Evolutionary conservation across 2,888 invertebrate genomes (phyloP).

Genomic region (Exocentrus adspersus): DNA sequence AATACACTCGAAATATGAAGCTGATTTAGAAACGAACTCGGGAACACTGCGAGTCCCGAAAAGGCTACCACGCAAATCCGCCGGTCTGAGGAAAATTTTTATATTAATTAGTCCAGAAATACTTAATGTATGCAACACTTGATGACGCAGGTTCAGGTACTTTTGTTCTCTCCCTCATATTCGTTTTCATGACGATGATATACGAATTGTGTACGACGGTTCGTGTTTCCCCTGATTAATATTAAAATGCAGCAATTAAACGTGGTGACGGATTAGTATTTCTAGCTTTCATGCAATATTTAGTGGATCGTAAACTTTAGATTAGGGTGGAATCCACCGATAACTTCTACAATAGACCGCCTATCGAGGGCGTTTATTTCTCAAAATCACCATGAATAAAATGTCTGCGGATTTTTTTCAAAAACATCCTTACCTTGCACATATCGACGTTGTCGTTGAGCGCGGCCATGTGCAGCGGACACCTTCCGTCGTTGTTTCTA

Average conservation of each 20-base stretch:
- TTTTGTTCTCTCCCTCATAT: neutral
- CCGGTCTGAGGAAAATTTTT: neutral
- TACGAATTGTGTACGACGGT: neutral
- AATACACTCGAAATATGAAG: too few species aligned
- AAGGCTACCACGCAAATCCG: neutral
- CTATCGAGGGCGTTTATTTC: too few species aligned
- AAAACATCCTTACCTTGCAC: constrained; percentile 76
- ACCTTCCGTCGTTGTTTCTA: constrained; percentile 92
- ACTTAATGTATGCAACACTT: constrained; percentile 6
- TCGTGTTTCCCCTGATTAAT: neutral
- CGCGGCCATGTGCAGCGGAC: constrained; percentile 93
- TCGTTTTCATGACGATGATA: too few species aligned
- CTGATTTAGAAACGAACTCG: too few species aligned
- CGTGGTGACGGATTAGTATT: neutral
- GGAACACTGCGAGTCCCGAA: neutral
- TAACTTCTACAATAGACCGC: too few species aligned
- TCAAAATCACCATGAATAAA: too few species aligned
- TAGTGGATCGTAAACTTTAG: too few species aligned
- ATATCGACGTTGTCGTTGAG: constrained; percentile 93
- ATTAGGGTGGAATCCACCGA: too few species aligned
- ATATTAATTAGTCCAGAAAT: constrained; percentile 8
- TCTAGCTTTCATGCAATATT: neutral
- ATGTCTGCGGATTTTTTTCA: too few species aligned
- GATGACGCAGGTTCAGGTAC: neutral
- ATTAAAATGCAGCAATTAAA: neutral